Evolutionary conservation across 2,888 invertebrate genomes (phyloP).

Genomic region (Lycia hirtaria): DNA sequence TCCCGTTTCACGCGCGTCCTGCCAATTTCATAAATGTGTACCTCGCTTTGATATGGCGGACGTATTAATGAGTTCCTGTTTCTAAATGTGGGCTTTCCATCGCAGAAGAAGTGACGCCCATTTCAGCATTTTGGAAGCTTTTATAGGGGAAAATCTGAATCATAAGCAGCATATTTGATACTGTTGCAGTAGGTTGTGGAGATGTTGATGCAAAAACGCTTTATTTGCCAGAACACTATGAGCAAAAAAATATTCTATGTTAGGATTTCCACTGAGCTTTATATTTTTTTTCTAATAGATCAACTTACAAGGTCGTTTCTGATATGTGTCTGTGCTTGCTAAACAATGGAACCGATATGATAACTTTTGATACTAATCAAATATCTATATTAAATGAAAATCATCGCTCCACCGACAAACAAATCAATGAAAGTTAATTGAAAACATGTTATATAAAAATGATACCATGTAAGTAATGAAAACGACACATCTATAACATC

Average conservation of each 20-base stretch:
- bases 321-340: neutral
- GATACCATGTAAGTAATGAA: neutral
- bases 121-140: constrained; percentile 9
- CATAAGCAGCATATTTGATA: too few species aligned
- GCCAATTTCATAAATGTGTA: constrained; percentile 61
- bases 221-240: too few species aligned
- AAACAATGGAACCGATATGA: neutral
- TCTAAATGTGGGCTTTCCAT: constrained; percentile 27
- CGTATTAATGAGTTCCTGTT: constrained; percentile 40
- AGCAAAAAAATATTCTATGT: too few species aligned
- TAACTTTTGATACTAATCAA: neutral
- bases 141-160: neutral
- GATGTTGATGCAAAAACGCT: too few species aligned
- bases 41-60: constrained; percentile 40
- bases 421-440: constrained; percentile 18
- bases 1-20: constrained; percentile 79
- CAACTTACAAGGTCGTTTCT: neutral
- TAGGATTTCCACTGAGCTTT: too few species aligned
- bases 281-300: too few species aligned
- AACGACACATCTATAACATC: constrained; percentile 26
- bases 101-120: constrained; percentile 19
- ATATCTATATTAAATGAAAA: too few species aligned
- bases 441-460: constrained; percentile 10
- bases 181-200: too few species aligned
- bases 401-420: neutral